phyloP scores from a whole-genome alignment of 2,888 invertebrate species.

The Meliscaeva auricollis region DNA sequence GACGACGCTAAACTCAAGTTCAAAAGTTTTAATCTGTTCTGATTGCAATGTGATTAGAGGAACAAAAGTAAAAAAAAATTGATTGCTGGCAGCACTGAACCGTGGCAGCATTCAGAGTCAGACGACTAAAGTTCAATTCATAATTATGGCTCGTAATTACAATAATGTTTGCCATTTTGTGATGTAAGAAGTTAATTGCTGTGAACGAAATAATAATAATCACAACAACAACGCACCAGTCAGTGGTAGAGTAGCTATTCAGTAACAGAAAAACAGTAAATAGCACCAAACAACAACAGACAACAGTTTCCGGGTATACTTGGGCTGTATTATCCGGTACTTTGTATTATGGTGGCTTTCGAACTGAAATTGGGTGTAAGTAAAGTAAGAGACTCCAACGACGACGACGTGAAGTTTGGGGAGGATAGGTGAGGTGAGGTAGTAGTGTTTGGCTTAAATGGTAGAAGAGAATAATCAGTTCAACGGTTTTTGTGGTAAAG shows the following conservation, averaged over 20 bases:
- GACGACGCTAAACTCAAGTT: constrained; percentile 9
- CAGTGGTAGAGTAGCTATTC: background rate
- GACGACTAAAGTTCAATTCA: constrained; percentile 69
- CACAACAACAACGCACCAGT: constrained; percentile 40
- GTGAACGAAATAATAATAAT: constrained; percentile 50
- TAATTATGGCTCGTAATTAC: constrained; percentile 72
- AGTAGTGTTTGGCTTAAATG: constrained; percentile 48
- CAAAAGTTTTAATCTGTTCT: constrained; percentile 32
- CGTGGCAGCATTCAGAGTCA: constrained; percentile 29
- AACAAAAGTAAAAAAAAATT: constrained; percentile 20
- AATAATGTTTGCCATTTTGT: constrained; percentile 70
- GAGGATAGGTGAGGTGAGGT: constrained; percentile 26
- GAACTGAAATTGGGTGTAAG: constrained; percentile 51
- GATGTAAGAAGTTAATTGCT: constrained; percentile 75
- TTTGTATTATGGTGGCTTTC: constrained; percentile 28
- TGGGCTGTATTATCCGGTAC: constrained; percentile 68
- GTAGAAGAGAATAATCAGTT: constrained; percentile 71
- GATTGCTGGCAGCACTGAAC: constrained; percentile 51
- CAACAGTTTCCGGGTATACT: constrained; percentile 73
- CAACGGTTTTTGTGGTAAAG: constrained; percentile 57
- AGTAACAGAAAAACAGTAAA: constrained; percentile 10
- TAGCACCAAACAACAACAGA: constrained; percentile 18
- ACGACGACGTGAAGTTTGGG: constrained; percentile 30
- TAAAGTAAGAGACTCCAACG: background rate
- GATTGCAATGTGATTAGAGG: constrained; percentile 49